phyloP scores from a whole-genome alignment of 1,140 invertebrate species.

The Chrysoperla carnea region DNA sequence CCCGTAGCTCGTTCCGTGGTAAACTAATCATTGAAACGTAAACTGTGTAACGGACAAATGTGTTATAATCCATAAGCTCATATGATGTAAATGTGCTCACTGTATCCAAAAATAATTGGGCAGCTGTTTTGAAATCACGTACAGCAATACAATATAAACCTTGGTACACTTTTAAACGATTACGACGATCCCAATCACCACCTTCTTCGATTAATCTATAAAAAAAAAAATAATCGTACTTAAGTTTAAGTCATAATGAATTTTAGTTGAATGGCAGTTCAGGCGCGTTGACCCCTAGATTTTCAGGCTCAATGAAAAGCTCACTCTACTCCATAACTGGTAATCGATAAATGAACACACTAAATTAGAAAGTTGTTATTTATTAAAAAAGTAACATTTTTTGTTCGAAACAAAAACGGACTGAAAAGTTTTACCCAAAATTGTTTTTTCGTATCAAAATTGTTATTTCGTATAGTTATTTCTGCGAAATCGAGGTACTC shows the following conservation, averaged over 20 bases:
- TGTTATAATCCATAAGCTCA: constrained; percentile 93
- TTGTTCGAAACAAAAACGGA: too few species aligned
- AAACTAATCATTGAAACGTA: constrained; percentile 73
- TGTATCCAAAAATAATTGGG: constrained; percentile 90
- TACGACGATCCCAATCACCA: constrained; percentile 97
- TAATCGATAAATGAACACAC: too few species aligned
- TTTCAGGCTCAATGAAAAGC: too few species aligned
- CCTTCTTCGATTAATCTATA: constrained; percentile 84
- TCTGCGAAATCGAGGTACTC: too few species aligned
- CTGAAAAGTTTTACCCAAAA: too few species aligned
- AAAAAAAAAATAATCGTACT: constrained; percentile 7
- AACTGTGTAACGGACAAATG: constrained; percentile 82
- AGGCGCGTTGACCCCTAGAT: too few species aligned
- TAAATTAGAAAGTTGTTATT: too few species aligned
- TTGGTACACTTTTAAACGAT: constrained; percentile 89
- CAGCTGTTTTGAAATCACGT: constrained; percentile 89
- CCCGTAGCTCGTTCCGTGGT: constrained; percentile 62
- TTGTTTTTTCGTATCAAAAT: too few species aligned
- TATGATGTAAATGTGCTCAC: constrained; percentile 99
- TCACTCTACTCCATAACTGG: too few species aligned
- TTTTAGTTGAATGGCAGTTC: too few species aligned
- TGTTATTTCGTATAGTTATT: too few species aligned
- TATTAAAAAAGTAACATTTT: too few species aligned
- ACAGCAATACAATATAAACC: constrained; percentile 93
- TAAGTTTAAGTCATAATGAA: background rate